Evolutionary conservation across 2,797 vertebrate species (phyloP), one percentile per base, ranked within the genome.

Genomic region (Manis javanica): DNA sequence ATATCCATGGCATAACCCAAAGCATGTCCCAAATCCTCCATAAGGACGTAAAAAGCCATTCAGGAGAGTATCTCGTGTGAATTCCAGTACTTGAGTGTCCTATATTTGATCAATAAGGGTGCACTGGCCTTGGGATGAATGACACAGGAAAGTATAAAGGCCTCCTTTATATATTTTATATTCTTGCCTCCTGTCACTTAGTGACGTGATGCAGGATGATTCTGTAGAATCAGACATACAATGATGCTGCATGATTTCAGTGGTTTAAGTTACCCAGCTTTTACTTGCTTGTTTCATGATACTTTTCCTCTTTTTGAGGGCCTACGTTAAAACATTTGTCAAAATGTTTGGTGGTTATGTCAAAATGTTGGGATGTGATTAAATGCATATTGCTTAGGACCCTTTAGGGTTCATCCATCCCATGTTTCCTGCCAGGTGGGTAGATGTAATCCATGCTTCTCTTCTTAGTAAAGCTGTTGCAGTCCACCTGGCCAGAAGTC

Each of bases 131-230:
- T 71, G 34, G 2, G 15, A 42, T n/a, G 78, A 66, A 37, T 37
- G 57, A 9, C 39, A 15, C 2, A 4, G 10, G 16, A 34, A 59
- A n/a, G 23, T 18, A 15, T 31, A 15, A 78, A 46, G 14, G 53
- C 39, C 2, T 61, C 21, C 3, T 74, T 46, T 46, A 46, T 46
- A 46, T 46, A 46, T 46, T 46, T 46, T 46, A 46, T 46, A 46
- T 46, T 8, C 19, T 53, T n/a, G 55, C 24, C 34, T 3, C 34
- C 31, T 55, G 9, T 49, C 68, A 29, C 34, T 66, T 29, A 4
- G 12, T 8, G 51, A 26, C 21, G 2, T 23, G n/a, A 31, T 8
- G 9, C 13, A 34, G 13, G 53, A 15, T 1, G 7, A 3, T 12
- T 88, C 29, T 49, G 31, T 49, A 4, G n/a, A 92, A 77, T 1